phyloP scores from a whole-genome alignment of 1,140 invertebrate species.

The Sinella curviseta region DNA sequence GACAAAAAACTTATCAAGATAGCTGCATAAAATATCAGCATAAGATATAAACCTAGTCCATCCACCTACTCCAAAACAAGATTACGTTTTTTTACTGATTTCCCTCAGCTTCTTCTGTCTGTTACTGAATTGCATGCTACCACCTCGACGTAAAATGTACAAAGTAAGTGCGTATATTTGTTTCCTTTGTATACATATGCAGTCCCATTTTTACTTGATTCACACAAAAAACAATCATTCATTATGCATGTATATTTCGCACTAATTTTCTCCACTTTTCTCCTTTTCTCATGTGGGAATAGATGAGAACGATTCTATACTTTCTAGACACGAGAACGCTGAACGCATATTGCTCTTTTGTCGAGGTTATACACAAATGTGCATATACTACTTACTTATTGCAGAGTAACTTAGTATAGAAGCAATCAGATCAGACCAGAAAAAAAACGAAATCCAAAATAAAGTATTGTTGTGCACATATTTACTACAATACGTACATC shows the following conservation, averaged over 20 bases:
- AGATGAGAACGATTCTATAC: not conserved
- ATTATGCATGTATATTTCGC: not conserved
- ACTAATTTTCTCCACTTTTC: slow-evolving; percentile 1
- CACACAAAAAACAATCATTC: not conserved
- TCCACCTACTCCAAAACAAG: no score
- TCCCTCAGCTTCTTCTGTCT: not conserved
- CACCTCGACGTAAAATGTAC: no score
- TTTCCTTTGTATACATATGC: not conserved
- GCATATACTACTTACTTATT: not conserved
- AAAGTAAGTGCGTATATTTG: no score
- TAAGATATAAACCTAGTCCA: no score
- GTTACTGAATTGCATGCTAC: not conserved
- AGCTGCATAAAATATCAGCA: no score
- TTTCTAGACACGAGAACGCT: not conserved
- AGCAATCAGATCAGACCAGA: not conserved
- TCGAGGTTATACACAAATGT: no score
- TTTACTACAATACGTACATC: no score
- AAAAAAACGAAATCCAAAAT: not conserved
- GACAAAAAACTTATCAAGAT: no score
- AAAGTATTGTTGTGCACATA: no score
- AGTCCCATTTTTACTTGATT: not conserved
- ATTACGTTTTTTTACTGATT: not conserved
- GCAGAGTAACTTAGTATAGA: not conserved
- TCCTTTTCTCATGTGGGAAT: not conserved
- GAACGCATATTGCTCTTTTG: not conserved